Evolutionary conservation across 2,113 vertebrate genomes (phyloP), one percentile per base, ranked within the genome.

Genomic region (Prietella phreatophila): DNA sequence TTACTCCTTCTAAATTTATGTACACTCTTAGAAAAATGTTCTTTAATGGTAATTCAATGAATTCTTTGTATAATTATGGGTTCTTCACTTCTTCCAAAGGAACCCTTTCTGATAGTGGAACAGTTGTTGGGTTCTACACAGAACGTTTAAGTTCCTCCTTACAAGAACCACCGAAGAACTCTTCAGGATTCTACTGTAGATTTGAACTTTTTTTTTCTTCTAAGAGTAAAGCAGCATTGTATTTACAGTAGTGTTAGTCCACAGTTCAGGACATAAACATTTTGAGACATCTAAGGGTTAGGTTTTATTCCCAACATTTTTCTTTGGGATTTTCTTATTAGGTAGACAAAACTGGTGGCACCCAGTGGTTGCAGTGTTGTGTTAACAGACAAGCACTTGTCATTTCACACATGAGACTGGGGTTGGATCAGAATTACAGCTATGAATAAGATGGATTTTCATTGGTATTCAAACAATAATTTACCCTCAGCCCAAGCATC

Each of bases 401-500:
- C 60, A 69, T 55, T 73, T 71, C 53, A 87, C 79, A 82, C 36
- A 42, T 19, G 79, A 87, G 30, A 56, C 42, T 56, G 85, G n/a
- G 27, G 11, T 86, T 20, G 61, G 25, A 33, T 82, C 50, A 71
- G 25, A 22, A 61, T 30, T 71, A 25, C 86, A 67, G 53, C 80
- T 30, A 25, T 73, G 65, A 55, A 73, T 55, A 58, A 14, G 36
- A 61, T 15, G 50, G 39, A 67, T 61, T 73, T 83, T 82, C 67
- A 82, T 83, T 87, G 36, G 27, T 83, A 75, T 87, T 83, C 86
- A 87, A 75, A 87, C 33, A 61, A 13, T 56, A 56, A 39, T 58
- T 85, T 58, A 53, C 67, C 39, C 55, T 33, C 27, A 47, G 39
- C 53, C 67, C 67, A 47, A 33, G 80, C 65, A 60, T 87, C 55